Base-by-base conservation (phyloP, 1,140 invertebrate genomes). In the Condylostylus longicornis region DNA sequence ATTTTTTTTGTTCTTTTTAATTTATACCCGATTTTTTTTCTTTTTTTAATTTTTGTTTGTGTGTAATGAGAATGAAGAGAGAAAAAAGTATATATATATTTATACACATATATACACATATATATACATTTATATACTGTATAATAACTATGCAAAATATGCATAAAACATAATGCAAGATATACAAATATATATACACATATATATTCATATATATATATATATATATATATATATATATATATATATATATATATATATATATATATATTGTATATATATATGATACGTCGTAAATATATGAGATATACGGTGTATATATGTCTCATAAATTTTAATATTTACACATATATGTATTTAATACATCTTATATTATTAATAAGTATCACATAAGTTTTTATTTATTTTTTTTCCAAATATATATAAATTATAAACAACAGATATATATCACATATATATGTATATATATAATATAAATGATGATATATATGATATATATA, bases 301-400 rank as follows among this genome's bases (percentile, higher is more conserved):
- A n/a, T n/a, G n/a, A n/a, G n/a, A n/a, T n/a, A n/a, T n/a, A n/a
- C n/a, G n/a, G n/a, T n/a, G n/a, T n/a, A n/a, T n/a, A n/a, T n/a
- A n/a, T n/a, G n/a, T n/a, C n/a, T n/a, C n/a, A n/a, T n/a, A n/a
- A n/a, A n/a, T 32, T 34, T 33, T 32, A 33, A 42, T 36, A 43
- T 33, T 43, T 48, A 53, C 48, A 48, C 51, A 51, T 49, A 51
- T 51, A 53, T 53, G 37, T 40, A 40, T 40, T 37, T 49, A 29
- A 33, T 50, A 47, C 40, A 35, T 49, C 45, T 34, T 39, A 48
- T 35, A 17, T 42, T 46, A 39, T 45, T 51, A 53, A 44, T 51
- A 51, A 53, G 49, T 37, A 53, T 53, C 51, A 53, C 51, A 53
- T 53, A 53, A 40, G 53, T 53, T 51, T 27, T 27, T 4, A n/a